Evolutionary conservation across 2,797 vertebrate species (phyloP).

Genomic region (Sebastes kiyomatsui): DNA sequence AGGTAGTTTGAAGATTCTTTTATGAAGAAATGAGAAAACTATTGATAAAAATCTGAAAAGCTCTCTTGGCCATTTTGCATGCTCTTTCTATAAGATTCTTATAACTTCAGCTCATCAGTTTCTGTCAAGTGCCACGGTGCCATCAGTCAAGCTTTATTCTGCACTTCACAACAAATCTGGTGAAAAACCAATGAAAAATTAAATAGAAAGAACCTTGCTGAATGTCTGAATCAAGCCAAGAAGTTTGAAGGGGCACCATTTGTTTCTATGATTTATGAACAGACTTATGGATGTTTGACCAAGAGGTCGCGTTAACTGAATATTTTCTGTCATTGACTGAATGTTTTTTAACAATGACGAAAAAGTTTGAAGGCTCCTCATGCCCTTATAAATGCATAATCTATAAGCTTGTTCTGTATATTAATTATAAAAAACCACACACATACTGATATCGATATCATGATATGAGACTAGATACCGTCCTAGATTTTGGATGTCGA

Average conservation of each 20-base stretch:
- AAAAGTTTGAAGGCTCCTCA: too few relatives aligned
- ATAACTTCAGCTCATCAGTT: background rate
- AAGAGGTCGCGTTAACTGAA: background rate
- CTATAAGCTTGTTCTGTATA: background rate
- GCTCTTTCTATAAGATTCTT: background rate
- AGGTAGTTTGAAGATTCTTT: background rate
- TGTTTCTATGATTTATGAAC: background rate
- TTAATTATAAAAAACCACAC: background rate
- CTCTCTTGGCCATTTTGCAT: background rate
- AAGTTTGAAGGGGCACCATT: background rate
- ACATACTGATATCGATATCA: background rate
- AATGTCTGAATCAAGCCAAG: background rate
- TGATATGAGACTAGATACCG: background rate
- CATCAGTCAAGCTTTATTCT: background rate
- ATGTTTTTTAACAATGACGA: too few relatives aligned
- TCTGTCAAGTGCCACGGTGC: background rate
- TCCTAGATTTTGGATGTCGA: background rate
- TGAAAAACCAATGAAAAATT: background rate
- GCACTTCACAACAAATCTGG: background rate
- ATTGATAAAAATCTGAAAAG: background rate
- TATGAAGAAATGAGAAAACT: background rate
- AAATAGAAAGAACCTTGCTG: background rate
- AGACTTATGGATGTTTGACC: background rate
- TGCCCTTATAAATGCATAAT: background rate
- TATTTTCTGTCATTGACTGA: background rate